Evolutionary conservation across 2,888 invertebrate genomes (phyloP).

Genomic region (Metallyticus violacea): DNA sequence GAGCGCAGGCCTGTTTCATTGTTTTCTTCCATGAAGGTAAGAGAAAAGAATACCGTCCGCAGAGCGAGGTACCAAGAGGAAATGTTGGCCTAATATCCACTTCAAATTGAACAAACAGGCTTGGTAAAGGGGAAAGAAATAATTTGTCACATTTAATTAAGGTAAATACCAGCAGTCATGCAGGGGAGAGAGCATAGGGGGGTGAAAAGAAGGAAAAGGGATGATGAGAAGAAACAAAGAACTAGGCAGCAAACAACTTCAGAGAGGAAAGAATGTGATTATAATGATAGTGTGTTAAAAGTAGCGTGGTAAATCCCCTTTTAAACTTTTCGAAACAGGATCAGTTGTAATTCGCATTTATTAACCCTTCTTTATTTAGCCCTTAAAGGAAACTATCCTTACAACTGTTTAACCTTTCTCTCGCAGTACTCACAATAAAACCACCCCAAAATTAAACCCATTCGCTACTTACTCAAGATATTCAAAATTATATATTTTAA

Average conservation of each 20-base stretch:
- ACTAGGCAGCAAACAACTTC: background rate
- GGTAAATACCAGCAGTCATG: background rate
- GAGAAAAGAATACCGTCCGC: no score
- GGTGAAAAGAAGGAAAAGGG: background rate
- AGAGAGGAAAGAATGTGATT: background rate
- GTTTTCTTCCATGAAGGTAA: no score
- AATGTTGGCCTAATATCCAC: background rate
- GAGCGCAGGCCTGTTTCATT: background rate
- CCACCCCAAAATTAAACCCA: no score
- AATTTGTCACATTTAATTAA: conserved; percentile 25
- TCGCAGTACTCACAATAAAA: background rate
- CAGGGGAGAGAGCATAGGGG: background rate
- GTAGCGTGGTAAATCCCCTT: background rate
- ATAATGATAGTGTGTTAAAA: background rate
- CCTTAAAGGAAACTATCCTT: background rate
- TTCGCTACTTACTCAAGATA: no score
- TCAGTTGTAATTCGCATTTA: background rate
- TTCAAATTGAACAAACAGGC: background rate
- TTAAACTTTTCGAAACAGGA: background rate
- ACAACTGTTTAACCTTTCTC: background rate
- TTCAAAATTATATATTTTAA: no score
- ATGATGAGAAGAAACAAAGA: background rate
- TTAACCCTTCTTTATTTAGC: background rate
- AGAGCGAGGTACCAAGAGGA: background rate
- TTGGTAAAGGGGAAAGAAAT: conserved; percentile 8